Conservation (phyloP, 2,113 vertebrate genomes). For the Fulica atra region DNA sequence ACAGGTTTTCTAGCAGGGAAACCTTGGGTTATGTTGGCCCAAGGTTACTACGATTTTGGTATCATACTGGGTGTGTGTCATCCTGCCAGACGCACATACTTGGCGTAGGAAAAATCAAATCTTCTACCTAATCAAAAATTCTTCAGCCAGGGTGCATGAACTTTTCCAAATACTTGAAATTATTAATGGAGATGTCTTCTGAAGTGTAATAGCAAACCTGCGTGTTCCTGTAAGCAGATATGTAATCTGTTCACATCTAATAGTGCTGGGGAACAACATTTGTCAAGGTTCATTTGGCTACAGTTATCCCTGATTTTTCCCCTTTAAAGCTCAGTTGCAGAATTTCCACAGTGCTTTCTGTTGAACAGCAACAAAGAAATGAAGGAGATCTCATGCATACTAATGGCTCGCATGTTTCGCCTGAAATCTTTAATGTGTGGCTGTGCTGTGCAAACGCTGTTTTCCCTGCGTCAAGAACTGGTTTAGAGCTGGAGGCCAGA, state of each 20-base stretch:
- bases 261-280: background rate
- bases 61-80: fast-evolving
- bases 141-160: background rate
- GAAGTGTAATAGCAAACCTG: conserved; percentile 15
- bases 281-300: conserved; percentile 27
- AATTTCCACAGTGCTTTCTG: conserved; percentile 4
- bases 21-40: background rate
- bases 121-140: conserved; percentile 32
- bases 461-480: background rate
- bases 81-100: background rate
- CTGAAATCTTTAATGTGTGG: background rate
- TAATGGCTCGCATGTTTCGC: background rate
- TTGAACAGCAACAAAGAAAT: conserved; percentile 7
- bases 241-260: conserved; percentile 23
- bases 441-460: fast-evolving
- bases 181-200: background rate
- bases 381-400: conserved; percentile 2
- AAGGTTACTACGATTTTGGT: background rate
- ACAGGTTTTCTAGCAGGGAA: background rate
- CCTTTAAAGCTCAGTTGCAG: background rate
- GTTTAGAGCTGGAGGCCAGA: background rate
- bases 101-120: background rate
- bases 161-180: conserved; percentile 15
- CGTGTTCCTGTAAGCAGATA: background rate
- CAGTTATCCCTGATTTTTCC: background rate